Base-by-base conservation (phyloP, 2,888 invertebrate species). In the Heliothis peltigera region DNA sequence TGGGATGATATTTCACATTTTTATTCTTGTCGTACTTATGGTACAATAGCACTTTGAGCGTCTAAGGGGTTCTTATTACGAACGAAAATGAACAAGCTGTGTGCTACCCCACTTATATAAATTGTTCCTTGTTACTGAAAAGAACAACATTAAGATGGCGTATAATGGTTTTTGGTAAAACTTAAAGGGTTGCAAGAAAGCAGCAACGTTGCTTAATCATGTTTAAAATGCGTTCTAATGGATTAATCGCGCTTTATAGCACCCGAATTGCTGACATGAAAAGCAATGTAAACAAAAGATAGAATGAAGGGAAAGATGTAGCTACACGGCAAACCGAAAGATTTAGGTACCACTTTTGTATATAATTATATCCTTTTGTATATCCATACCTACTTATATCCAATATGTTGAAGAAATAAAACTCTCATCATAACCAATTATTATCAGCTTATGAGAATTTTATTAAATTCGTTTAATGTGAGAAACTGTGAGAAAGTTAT, bases 91-190 rank as follows among this genome's bases (percentile, higher is more conserved):
- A 90, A 87, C 87, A 86, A 85, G 88, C 88, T 86, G 86, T 87
- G 86, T 87, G 86, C 80, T 88, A 65, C 74, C 77, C 75, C 82
- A 84, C 87, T 91, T 87, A 88, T 85, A 91, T 89, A 92, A 92
- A 93, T 94, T 89, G 90, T 82, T 84, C 86, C 88, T 90, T 89
- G 87, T 90, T 90, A 87, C 84, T 83, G 84, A 89, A 91, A 90
- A 89, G 87, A 87, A 86, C 78, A 83, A 80, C 84, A 84, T 82
- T 87, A 86, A 82, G 81, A 81, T 69, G 80, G 84, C 62, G 87
- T 80, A 83, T 85, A 82, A 81, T 68, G 79, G 81, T 80, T 82
- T 82, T 66, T 46, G 64, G 73, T 6, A 39, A 83, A 85, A 77
- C 81, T 82, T 78, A 87, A 87, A 84, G 89, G 89, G 89, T 87